phyloP scores from a whole-genome alignment of 2,888 invertebrate genomes.

The Isoperla grammatica region DNA sequence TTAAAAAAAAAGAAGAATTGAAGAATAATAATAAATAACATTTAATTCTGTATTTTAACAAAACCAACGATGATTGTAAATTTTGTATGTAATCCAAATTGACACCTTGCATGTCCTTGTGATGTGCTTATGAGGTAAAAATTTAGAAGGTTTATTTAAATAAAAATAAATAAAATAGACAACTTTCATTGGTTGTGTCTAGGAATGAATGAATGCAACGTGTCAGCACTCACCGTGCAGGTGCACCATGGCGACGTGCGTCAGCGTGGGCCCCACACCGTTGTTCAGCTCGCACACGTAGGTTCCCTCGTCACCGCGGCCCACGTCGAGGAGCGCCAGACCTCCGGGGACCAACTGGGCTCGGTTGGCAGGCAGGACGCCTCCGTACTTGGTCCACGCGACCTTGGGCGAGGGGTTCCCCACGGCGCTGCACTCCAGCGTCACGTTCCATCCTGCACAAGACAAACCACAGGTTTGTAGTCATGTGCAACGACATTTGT shows the following conservation, averaged over 20 bases:
- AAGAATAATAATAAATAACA: no score
- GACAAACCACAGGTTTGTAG: background rate
- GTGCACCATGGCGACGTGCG: slow-evolving; percentile 46
- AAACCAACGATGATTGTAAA: no score
- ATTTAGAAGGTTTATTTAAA: no score
- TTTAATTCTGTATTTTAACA: no score
- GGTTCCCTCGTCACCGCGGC: slow-evolving; percentile 61
- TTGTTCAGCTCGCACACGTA: slow-evolving; percentile 73
- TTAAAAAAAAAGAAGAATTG: no score
- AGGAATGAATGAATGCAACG: no score
- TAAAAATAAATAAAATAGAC: no score
- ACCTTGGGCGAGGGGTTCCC: slow-evolving; percentile 63
- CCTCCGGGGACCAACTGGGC: slow-evolving; percentile 50
- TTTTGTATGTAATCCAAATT: no score
- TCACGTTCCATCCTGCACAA: slow-evolving; percentile 54
- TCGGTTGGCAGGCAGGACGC: slow-evolving; percentile 49
- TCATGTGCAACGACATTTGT: no score
- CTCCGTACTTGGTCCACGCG: slow-evolving; percentile 59
- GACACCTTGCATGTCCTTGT: no score
- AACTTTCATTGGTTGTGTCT: no score
- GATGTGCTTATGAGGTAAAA: no score
- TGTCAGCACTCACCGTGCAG: slow-evolving; percentile 43
- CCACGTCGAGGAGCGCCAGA: slow-evolving; percentile 54
- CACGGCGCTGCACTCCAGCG: slow-evolving; percentile 63
- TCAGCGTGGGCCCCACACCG: slow-evolving; percentile 47